A percentile compares a stretch with the other conserved stretches of the same genome.
Evolutionary conservation across 2,113 vertebrate genomes (phyloP).

Genomic region (Strix uralensis): DNA sequence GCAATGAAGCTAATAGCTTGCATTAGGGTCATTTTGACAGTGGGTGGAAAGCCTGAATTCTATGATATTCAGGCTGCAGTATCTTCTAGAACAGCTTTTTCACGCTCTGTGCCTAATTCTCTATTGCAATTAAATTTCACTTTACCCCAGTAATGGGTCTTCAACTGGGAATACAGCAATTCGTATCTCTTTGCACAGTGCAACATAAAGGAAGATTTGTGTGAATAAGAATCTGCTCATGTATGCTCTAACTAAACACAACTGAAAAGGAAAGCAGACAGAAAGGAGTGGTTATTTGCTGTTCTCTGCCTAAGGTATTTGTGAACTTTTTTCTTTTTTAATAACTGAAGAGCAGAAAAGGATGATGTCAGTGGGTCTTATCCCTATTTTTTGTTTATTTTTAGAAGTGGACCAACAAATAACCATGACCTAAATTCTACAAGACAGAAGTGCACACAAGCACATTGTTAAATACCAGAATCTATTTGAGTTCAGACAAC

Average conservation of each 20-base stretch:
- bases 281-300: not conserved
- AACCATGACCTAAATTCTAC: slow-evolving; percentile 55
- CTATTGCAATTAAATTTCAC: not conserved
- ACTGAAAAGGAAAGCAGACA: not conserved
- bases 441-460: slow-evolving; percentile 25
- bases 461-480: not conserved
- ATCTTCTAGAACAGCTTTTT: not conserved
- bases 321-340: not conserved
- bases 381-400: slow-evolving; percentile 26
- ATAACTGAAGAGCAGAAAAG: not conserved
- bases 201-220: not conserved
- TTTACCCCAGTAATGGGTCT: not conserved
- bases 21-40: not conserved
- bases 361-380: slow-evolving; percentile 17
- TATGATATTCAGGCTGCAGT: not conserved
- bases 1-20: not conserved
- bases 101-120: not conserved
- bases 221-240: not conserved
- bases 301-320: not conserved
- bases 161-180: not conserved
- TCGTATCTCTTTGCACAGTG: not conserved
- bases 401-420: slow-evolving; percentile 23
- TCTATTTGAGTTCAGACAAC: not conserved
- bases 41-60: not conserved
- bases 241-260: not conserved